Base-by-base conservation (phyloP, 2,797 vertebrate genomes). In the Enteromius unitaeniatus region DNA sequence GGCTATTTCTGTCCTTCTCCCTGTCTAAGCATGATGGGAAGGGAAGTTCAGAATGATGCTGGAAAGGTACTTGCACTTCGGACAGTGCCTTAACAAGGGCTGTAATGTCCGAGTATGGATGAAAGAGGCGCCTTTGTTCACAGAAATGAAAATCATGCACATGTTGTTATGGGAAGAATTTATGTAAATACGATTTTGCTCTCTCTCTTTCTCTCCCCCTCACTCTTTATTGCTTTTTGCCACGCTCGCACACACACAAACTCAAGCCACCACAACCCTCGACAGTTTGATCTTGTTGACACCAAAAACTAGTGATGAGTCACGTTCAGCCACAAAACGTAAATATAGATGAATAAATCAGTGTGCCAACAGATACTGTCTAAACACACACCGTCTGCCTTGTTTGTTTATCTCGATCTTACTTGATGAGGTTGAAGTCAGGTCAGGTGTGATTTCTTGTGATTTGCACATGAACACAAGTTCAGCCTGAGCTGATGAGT, bases 131-230 rank as follows among this genome's bases (percentile, higher is more conserved):
- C 87, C 88, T 86, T 86, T 91, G 81, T 92, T 79, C 88, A 21
- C 79, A 79, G 67, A 89, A 83, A 90, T 90, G 67, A 83, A 91
- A 90, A 91, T 92, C 93, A 93, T 92, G 92, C 88, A 90, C 47
- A 28, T 90, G 83, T 93, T 78, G 90, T 92, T 91, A 85, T 62
- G 60, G 40, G 34, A 89, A 86, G 89, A 92, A 91, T 92, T 84
- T 84, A 78, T 84, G 65, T 70, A 84, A 70, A 84, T 78, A 45
- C 0, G 49, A 0, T 60, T 89, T 45, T 28, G 26, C 5, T 72
- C n/a, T 21, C 51, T 60, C 73, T 85, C 72, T 83, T 37, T 85
- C 49, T 40, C 84, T 70, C 83, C 86, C 40, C 10, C 55, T 55
- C 70, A 1, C 37, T 60, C 74, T 78, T 72, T 45, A 58, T 65